Conservation (phyloP, 2,888 invertebrate species). For the Pseudococcus viburni region DNA sequence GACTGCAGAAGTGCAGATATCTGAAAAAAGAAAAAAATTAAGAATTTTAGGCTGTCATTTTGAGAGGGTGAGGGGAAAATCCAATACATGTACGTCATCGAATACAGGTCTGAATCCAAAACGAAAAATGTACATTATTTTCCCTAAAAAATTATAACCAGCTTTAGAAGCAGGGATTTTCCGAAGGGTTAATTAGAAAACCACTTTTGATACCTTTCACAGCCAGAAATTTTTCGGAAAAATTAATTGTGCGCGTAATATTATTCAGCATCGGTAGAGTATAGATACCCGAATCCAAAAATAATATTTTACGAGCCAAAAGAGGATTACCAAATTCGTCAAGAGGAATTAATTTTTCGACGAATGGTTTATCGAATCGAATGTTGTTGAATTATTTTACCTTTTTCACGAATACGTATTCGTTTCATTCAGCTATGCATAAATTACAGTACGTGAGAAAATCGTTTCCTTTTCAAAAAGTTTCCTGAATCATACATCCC, state of each 20-base stretch:
- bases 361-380: background rate
- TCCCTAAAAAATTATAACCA: background rate
- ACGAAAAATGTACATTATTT: background rate
- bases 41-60: no score
- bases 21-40: no score
- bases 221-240: background rate
- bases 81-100: no score
- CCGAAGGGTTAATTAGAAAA: background rate
- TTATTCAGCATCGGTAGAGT: background rate
- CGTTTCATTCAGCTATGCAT: background rate
- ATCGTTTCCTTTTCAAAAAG: background rate
- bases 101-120: background rate
- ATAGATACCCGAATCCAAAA: background rate
- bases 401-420: background rate
- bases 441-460: background rate
- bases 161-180: background rate
- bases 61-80: no score
- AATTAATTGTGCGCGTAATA: no score
- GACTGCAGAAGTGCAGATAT: no score
- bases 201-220: background rate
- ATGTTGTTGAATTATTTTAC: background rate
- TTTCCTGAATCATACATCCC: background rate
- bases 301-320: background rate
- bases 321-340: background rate
- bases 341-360: constrained; percentile 14